Percentiles rank a stretch among this genome's conserved stretches.
Conservation (phyloP, 2,888 invertebrate species). For the Caenorhabditis virilis region DNA sequence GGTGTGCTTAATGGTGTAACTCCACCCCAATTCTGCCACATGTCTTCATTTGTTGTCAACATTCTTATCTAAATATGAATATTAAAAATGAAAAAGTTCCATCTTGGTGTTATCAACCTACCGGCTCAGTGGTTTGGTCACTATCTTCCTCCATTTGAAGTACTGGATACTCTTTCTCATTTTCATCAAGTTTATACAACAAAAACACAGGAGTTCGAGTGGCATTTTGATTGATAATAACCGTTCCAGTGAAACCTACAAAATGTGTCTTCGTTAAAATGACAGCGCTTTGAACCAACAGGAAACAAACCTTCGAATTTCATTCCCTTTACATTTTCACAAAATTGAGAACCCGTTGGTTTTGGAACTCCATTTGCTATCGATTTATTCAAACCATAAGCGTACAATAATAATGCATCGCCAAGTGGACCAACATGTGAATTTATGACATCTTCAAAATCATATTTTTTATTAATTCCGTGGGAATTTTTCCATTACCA, state of each 20-base stretch:
- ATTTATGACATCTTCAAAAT: constrained; percentile 5
- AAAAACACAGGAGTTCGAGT: constrained; percentile 41
- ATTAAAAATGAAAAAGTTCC: constrained; percentile 11
- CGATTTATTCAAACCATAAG: constrained; percentile 30
- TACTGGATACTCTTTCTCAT: constrained; percentile 18
- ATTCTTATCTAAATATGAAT: constrained; percentile 19
- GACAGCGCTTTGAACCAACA: no score
- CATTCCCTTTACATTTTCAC: constrained; percentile 25
- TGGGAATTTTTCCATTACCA: constrained; percentile 5
- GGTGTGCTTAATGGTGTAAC: constrained; percentile 25
- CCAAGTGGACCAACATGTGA: constrained; percentile 38
- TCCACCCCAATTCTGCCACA: constrained; percentile 33
- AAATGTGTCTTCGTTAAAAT: no score
- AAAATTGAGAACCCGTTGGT: constrained; percentile 35
- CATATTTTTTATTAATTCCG: neutral
- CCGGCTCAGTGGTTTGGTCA: constrained; percentile 31
- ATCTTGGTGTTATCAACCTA: constrained; percentile 19
- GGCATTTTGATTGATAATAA: constrained; percentile 38
- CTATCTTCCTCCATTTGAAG: constrained; percentile 32
- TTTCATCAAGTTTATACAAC: constrained; percentile 26
- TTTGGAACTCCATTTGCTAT: constrained; percentile 17
- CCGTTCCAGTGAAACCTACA: constrained; percentile 42
- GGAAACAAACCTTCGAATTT: constrained; percentile 22
- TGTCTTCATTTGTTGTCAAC: neutral
- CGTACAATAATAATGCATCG: constrained; percentile 42